Conservation (phyloP, 1,140 invertebrate species). For the Drosophila orena region DNA sequence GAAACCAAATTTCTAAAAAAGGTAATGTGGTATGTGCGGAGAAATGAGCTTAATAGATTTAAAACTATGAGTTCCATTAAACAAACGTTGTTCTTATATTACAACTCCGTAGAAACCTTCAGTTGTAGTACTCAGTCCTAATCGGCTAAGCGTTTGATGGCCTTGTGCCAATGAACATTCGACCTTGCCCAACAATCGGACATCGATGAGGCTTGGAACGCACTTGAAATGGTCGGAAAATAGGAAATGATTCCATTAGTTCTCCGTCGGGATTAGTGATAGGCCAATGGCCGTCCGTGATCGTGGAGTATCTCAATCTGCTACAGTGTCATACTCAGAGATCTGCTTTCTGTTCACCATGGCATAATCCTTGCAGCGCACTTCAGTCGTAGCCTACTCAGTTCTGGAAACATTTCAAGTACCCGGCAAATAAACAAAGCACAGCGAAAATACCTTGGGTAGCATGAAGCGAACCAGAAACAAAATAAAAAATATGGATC, state of each 20-base stretch:
- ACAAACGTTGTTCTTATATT: too few relatives aligned
- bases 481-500: slow-evolving; percentile 42
- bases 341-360: slow-evolving; percentile 33
- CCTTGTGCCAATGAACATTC: background rate
- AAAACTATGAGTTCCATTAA: too few relatives aligned
- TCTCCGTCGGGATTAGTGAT: slow-evolving; percentile 21
- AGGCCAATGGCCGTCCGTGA: slow-evolving; percentile 22
- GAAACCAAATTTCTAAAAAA: too few relatives aligned
- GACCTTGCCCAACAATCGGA: slow-evolving; percentile 28
- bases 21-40: too few relatives aligned
- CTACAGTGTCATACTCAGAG: background rate
- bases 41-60: too few relatives aligned
- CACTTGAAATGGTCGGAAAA: slow-evolving; percentile 37
- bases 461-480: slow-evolving; percentile 30
- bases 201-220: slow-evolving; percentile 7
- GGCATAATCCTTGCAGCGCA: slow-evolving; percentile 48
- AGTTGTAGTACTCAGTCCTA: too few relatives aligned
- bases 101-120: too few relatives aligned
- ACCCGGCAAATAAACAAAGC: slow-evolving; percentile 59
- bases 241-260: slow-evolving; percentile 24
- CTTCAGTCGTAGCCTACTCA: slow-evolving; percentile 23
- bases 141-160: slow-evolving; percentile 6
- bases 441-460: slow-evolving; percentile 21
- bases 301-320: slow-evolving; percentile 20
- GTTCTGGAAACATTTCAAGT: slow-evolving; percentile 68